A percentile compares a stretch with the other conserved stretches of the same genome.
phyloP scores from a whole-genome alignment of 1,140 invertebrate genomes.

The Papilio dardanus region DNA sequence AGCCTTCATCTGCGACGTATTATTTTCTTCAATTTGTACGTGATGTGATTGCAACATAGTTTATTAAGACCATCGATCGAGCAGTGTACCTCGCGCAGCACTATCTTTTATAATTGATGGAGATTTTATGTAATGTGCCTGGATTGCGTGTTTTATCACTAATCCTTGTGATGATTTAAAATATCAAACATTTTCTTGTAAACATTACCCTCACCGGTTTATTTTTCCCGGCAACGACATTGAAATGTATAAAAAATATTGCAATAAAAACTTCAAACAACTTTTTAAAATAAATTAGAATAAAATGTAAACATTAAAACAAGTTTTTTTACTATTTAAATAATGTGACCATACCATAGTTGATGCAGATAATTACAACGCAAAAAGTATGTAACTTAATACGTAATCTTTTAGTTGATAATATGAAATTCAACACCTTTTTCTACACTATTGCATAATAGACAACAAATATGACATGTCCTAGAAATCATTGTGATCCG shows the following conservation, averaged over 20 bases:
- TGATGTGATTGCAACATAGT: background rate
- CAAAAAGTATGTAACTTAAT: background rate
- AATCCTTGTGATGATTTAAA: background rate
- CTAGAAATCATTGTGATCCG: background rate
- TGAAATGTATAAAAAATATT: background rate
- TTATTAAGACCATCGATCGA: background rate
- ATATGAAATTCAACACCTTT: background rate
- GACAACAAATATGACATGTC: background rate
- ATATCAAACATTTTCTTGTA: constrained; percentile 26
- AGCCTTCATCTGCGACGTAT: background rate
- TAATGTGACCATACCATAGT: background rate
- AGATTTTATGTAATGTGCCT: constrained; percentile 25
- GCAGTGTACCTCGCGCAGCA: background rate
- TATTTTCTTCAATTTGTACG: background rate
- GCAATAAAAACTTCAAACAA: constrained; percentile 10
- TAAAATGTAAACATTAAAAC: background rate
- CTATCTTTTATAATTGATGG: background rate
- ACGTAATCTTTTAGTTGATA: background rate
- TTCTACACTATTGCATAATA: background rate
- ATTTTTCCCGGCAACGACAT: background rate
- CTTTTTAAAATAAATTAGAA: constrained; percentile 11
- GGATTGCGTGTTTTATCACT: constrained; percentile 16
- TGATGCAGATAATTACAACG: background rate
- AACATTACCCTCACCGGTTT: constrained; percentile 9
- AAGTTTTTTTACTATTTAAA: background rate